Conservation (phyloP, 2,888 invertebrate genomes). For the Acleris literana region DNA sequence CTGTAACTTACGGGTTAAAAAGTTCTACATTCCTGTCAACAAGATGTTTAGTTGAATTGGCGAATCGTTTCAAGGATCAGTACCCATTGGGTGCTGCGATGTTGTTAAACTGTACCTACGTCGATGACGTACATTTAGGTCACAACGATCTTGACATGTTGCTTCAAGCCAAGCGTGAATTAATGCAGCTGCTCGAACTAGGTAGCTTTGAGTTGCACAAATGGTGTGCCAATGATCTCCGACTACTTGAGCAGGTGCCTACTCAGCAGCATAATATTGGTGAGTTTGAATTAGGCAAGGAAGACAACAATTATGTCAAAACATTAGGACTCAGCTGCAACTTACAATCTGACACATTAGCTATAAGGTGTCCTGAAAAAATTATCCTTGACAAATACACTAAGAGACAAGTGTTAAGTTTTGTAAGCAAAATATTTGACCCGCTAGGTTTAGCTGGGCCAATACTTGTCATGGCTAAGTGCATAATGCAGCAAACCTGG, state of each 20-base stretch:
- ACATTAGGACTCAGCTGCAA: slow-evolving; percentile 1
- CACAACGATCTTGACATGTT: slow-evolving; percentile 10
- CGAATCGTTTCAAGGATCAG: slow-evolving; percentile 5
- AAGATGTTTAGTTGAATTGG: slow-evolving; percentile 36
- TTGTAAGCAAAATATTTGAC: slow-evolving; percentile 3
- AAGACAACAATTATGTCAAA: background rate
- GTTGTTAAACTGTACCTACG: slow-evolving; percentile 32
- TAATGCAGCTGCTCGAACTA: slow-evolving; percentile 17
- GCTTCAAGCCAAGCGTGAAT: slow-evolving; percentile 31
- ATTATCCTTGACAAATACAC: background rate
- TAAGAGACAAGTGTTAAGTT: slow-evolving; percentile 1
- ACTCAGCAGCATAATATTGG: background rate
- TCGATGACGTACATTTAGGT: slow-evolving; percentile 33
- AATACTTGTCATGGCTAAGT: background rate
- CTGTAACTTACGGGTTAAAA: slow-evolving; percentile 42
- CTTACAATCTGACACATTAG: background rate
- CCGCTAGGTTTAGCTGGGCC: slow-evolving; percentile 8
- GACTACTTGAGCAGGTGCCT: background rate
- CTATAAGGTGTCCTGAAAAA: background rate
- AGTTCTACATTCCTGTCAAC: slow-evolving; percentile 39
- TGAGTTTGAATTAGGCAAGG: slow-evolving; percentile 6
- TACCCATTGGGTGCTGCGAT: slow-evolving; percentile 35
- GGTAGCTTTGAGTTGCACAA: slow-evolving; percentile 37
- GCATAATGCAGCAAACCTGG: background rate
- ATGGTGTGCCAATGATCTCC: slow-evolving; percentile 27